A percentile compares a stretch with the other conserved stretches of the same genome.
Evolutionary conservation across 1,140 invertebrate species (phyloP).

Genomic region (Drosophila navojoa): DNA sequence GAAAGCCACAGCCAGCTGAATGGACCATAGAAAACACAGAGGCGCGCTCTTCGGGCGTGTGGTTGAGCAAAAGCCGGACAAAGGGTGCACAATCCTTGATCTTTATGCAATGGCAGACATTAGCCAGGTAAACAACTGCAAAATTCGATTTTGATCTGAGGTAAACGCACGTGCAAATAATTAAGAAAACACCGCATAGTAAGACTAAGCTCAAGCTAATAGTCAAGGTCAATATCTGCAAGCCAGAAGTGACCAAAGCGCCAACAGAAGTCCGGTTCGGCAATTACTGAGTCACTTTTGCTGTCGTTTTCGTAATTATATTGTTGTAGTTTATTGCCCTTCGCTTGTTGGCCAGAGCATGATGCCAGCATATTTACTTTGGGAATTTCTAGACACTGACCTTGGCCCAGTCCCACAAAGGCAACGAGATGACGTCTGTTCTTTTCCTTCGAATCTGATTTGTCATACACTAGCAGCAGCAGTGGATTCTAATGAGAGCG

Average conservation of each 20-base stretch:
- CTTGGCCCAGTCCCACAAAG: constrained; percentile 60
- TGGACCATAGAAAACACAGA: constrained; percentile 56
- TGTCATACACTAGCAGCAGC: not conserved
- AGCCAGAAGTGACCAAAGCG: constrained; percentile 47
- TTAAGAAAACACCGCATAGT: constrained; percentile 6
- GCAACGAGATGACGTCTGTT: constrained; percentile 24
- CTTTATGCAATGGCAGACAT: constrained; percentile 60
- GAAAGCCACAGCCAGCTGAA: constrained; percentile 62
- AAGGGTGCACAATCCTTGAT: constrained; percentile 58
- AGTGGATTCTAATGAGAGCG: not conserved
- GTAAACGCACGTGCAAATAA: constrained; percentile 43
- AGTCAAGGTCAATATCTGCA: constrained; percentile 46
- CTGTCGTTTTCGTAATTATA: constrained; percentile 39
- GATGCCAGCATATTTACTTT: constrained; percentile 55
- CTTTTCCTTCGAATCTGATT: constrained; percentile 38
- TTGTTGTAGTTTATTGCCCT: constrained; percentile 71
- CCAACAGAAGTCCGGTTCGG: constrained; percentile 37
- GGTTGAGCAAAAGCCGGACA: constrained; percentile 50
- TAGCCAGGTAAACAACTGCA: constrained; percentile 32
- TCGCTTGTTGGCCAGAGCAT: constrained; percentile 56
- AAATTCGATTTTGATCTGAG: constrained; percentile 21
- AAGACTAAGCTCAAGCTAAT: constrained; percentile 7
- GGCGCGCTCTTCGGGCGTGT: constrained; percentile 51
- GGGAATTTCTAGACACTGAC: constrained; percentile 72
- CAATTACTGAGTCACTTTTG: constrained; percentile 79